Evolutionary conservation across 2,113 vertebrate species (phyloP).

Genomic region (Ammodytes dubius): DNA sequence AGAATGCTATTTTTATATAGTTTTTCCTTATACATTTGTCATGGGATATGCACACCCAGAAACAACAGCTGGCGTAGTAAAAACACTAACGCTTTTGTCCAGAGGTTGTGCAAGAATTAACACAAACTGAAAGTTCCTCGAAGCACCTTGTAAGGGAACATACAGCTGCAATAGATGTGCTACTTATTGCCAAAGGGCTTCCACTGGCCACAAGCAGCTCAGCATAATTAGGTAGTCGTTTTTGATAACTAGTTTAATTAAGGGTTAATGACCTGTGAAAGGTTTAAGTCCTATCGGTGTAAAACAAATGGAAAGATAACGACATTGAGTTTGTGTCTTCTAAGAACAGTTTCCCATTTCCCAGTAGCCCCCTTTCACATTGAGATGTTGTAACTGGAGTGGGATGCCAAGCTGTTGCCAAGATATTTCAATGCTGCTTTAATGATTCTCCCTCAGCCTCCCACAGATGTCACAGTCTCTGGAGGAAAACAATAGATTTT

Average conservation of each 20-base stretch:
- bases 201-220: background rate
- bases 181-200: background rate
- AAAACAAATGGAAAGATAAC: background rate
- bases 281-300: slow-evolving; percentile 41
- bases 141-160: background rate
- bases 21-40: no score
- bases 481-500: slow-evolving; percentile 52
- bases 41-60: no score
- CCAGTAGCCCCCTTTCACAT: slow-evolving; percentile 23
- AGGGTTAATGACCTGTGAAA: slow-evolving; percentile 47
- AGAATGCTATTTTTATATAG: no score
- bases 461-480: slow-evolving; percentile 39
- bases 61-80: no score
- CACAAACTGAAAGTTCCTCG: no score
- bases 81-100: no score
- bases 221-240: slow-evolving; percentile 26
- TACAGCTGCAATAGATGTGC: background rate
- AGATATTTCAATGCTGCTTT: slow-evolving; percentile 40
- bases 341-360: slow-evolving; percentile 9
- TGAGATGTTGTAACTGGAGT: slow-evolving; percentile 19
- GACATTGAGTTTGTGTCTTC: slow-evolving; percentile 4
- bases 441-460: slow-evolving; percentile 41
- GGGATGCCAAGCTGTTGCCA: slow-evolving; percentile 40
- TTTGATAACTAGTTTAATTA: slow-evolving; percentile 58
- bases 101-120: no score